Evolutionary conservation across 2,113 vertebrate genomes (phyloP).

Genomic region (Pavo muticus): DNA sequence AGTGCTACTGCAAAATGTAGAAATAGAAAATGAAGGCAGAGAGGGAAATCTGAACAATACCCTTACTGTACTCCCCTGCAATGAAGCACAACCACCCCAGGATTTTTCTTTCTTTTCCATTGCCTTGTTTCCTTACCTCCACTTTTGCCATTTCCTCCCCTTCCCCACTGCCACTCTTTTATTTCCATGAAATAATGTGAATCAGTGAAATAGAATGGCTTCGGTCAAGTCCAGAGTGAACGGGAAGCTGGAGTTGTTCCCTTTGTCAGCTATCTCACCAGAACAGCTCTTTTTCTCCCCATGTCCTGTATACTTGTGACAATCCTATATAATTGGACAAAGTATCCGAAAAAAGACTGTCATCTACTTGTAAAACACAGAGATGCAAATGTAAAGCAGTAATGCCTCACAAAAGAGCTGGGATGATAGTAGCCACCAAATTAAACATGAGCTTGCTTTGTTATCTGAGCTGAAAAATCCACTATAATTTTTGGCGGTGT

Average conservation of each 20-base stretch:
- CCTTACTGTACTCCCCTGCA: not conserved
- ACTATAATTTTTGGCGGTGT: constrained; percentile 69
- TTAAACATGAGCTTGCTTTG: constrained; percentile 75
- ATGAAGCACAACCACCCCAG: not conserved
- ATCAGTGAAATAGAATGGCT: constrained; percentile 25
- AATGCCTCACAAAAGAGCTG: constrained; percentile 61
- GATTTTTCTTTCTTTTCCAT: constrained; percentile 17
- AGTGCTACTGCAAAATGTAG: not conserved
- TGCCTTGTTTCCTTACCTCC: constrained; percentile 20
- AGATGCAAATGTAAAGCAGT: constrained; percentile 66
- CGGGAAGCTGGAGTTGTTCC: not conserved
- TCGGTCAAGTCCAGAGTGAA: not conserved
- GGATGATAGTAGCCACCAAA: constrained; percentile 73
- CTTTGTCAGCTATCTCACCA: constrained; percentile 53
- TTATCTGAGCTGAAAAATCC: constrained; percentile 73
- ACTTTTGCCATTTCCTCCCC: not conserved
- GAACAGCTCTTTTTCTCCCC: constrained; percentile 35
- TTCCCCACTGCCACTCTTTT: not conserved
- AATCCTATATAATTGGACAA: constrained; percentile 54
- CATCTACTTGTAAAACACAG: constrained; percentile 46
- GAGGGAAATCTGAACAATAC: constrained; percentile 11
- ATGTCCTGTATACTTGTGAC: not conserved
- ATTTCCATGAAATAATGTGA: not conserved
- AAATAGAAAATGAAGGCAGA: constrained; percentile 42
- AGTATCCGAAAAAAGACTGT: constrained; percentile 16